These are phyloP conservation scores for Tragelaphus buxtoni DNA, from an alignment of 2,113 vertebrate species.

Conservation along the genomic window DNA sequence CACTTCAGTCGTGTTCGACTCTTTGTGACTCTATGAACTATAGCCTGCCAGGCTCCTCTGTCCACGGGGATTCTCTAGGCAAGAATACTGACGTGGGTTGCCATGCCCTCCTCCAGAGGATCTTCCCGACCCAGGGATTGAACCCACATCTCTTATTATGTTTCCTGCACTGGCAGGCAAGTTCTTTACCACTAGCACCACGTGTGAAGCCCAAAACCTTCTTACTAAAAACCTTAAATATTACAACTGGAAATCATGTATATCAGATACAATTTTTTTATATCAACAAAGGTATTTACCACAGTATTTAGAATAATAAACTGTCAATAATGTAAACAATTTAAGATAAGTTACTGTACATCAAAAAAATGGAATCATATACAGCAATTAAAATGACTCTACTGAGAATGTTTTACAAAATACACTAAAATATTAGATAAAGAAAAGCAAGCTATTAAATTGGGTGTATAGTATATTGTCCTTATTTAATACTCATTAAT, in stretches of 20 bases:
- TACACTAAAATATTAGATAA: not conserved
- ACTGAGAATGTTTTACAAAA: not conserved
- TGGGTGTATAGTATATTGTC: not conserved
- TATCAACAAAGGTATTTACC: constrained; percentile 14
- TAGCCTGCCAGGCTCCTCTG: not conserved
- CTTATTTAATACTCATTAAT: not conserved
- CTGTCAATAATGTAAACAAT: not conserved
- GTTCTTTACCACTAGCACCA: not conserved
- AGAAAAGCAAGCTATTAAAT: constrained; percentile 14
- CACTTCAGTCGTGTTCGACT: not conserved
- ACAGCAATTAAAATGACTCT: not conserved
- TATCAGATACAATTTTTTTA: not conserved
- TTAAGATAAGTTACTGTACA: not conserved
- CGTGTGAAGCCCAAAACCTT: not conserved
- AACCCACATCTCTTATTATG: not conserved
- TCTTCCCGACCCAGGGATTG: not conserved
- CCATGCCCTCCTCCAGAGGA: not conserved
- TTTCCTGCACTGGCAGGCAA: not conserved
- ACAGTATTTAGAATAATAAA: constrained; percentile 23
- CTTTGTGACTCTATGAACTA: not conserved
- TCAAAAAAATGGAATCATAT: not conserved
- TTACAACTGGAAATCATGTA: not conserved
- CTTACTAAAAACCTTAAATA: not conserved
- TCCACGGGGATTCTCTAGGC: not conserved
- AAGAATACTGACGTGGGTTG: not conserved